Conservation (phyloP, 2,888 invertebrate species). For the Diarsia rubi region DNA sequence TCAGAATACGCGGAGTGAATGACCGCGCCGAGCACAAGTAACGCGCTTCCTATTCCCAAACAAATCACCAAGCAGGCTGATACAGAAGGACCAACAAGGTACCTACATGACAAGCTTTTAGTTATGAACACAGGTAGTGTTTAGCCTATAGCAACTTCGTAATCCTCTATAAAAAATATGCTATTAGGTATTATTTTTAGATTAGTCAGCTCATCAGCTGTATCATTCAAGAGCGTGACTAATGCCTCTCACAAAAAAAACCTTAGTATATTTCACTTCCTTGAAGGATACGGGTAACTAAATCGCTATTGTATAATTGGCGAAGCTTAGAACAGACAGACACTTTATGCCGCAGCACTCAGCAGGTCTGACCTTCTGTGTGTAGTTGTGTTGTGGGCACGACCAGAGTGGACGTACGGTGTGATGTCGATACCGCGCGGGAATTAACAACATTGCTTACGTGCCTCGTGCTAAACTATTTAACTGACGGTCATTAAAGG, state of each 20-base stretch:
- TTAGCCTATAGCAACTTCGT: no score
- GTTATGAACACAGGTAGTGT: no score
- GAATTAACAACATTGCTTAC: slow-evolving; percentile 1
- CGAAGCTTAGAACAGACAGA: no score
- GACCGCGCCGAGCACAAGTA: slow-evolving; percentile 49
- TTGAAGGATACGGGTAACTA: no score
- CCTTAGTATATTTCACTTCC: no score
- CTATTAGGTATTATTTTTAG: no score
- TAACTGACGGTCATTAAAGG: slow-evolving; percentile 16
- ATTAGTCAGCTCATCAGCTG: no score
- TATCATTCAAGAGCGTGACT: no score
- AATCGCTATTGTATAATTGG: no score
- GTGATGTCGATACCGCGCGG: not conserved
- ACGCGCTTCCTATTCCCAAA: slow-evolving; percentile 38
- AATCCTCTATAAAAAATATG: no score
- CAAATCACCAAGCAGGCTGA: slow-evolving; percentile 1
- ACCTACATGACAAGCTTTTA: no score
- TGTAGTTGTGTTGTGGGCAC: not conserved
- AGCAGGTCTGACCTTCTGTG: not conserved
- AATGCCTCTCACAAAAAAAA: no score
- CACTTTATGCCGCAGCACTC: not conserved
- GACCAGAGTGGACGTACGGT: not conserved
- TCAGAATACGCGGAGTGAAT: slow-evolving; percentile 58
- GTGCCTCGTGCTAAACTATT: slow-evolving; percentile 12
- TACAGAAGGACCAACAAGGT: slow-evolving; percentile 6